phyloP scores from a whole-genome alignment of 2,797 vertebrate genomes.

The Tiaroga cobitis region DNA sequence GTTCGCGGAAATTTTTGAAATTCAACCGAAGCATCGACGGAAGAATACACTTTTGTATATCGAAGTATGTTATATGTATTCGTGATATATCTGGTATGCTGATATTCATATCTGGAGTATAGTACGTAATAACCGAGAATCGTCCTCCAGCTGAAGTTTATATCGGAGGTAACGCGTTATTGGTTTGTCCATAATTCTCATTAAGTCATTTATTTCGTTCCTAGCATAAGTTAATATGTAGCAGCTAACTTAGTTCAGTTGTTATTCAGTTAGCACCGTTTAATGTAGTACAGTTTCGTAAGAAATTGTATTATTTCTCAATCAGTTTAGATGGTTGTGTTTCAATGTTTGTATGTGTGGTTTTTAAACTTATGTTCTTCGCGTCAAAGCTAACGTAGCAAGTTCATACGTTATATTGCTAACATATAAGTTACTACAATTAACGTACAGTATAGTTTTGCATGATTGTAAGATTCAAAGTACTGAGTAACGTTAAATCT shows the following conservation, averaged over 20 bases:
- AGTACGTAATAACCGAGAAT: neutral
- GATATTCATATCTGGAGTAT: neutral
- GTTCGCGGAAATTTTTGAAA: slow-evolving; percentile 62
- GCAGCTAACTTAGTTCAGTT: too few species aligned
- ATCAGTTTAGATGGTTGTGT: neutral
- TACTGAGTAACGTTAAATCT: too few species aligned
- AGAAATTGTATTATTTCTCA: neutral
- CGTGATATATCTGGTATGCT: neutral
- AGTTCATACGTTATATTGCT: neutral
- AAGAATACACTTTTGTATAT: neutral
- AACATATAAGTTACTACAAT: neutral
- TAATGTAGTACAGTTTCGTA: neutral
- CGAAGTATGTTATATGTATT: neutral
- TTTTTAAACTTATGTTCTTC: neutral
- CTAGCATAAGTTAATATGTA: neutral
- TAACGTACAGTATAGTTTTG: neutral
- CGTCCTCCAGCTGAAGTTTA: neutral
- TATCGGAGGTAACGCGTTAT: neutral
- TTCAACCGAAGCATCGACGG: slow-evolving; percentile 12
- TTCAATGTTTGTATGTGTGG: neutral
- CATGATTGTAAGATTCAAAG: neutral
- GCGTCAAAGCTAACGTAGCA: neutral
- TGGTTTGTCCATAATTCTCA: neutral
- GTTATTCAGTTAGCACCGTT: neutral
- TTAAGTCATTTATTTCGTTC: neutral